Evolutionary conservation across 1,140 invertebrate genomes (phyloP).

Genomic region (Platorchestia sp.): DNA sequence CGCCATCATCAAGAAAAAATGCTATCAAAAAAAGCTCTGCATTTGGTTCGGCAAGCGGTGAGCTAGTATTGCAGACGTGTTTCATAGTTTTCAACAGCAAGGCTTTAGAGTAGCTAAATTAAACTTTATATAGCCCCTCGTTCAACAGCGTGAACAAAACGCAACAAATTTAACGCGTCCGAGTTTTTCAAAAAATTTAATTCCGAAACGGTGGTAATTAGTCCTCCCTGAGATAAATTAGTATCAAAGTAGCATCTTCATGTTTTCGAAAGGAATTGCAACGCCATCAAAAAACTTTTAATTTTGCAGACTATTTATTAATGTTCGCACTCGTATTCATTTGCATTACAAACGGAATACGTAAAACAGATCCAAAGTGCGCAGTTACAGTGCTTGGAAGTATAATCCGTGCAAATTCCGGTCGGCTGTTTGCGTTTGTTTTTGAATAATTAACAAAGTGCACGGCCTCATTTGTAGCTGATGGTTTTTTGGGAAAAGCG

Average conservation of each 20-base stretch:
- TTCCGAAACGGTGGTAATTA: background rate
- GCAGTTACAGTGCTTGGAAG: background rate
- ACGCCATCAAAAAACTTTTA: background rate
- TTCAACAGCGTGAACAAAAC: background rate
- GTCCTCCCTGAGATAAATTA: background rate
- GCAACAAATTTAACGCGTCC: background rate
- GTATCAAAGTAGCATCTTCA: background rate
- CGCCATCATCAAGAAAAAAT: background rate
- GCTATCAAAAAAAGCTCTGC: background rate
- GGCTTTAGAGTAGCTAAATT: background rate
- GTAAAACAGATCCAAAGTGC: background rate
- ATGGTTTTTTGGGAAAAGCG: background rate
- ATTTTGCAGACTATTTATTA: background rate
- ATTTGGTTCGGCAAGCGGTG: background rate
- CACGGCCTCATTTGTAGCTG: background rate
- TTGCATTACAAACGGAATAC: slow-evolving; percentile 3
- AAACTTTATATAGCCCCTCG: background rate
- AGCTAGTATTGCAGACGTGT: background rate
- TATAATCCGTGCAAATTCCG: background rate
- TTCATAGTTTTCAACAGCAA: background rate
- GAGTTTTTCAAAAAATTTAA: background rate
- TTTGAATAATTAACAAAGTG: slow-evolving; percentile 46
- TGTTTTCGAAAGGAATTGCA: background rate
- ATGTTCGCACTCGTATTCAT: background rate
- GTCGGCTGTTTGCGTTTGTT: slow-evolving; percentile 17